A percentile compares a stretch with the other conserved stretches of the same genome.
Evolutionary conservation across 2,797 vertebrate genomes (phyloP).

Genomic region (Ibycter americanus): DNA sequence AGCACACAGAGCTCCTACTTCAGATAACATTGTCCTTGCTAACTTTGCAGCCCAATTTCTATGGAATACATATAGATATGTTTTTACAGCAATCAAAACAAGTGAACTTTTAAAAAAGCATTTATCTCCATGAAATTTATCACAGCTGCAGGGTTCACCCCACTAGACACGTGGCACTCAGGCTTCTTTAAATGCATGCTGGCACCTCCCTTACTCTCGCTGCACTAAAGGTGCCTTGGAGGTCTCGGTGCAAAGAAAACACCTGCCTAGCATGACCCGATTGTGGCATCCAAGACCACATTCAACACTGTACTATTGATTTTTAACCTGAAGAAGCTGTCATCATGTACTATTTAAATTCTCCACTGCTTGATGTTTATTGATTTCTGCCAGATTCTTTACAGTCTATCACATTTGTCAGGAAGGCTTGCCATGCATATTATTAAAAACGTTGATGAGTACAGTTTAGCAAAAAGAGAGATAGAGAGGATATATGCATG

Average conservation of each 20-base stretch:
- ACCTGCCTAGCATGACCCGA: background rate
- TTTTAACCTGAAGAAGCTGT: background rate
- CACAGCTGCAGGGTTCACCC: background rate
- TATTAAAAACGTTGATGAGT: background rate
- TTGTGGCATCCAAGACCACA: background rate
- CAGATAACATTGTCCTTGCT: background rate
- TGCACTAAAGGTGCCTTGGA: background rate
- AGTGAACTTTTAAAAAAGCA: background rate
- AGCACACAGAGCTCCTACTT: background rate
- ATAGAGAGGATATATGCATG: background rate
- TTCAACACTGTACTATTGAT: background rate
- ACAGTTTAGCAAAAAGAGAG: background rate
- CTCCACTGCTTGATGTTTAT: slow-evolving; percentile 3
- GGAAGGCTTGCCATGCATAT: background rate
- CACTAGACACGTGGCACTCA: background rate
- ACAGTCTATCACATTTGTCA: slow-evolving; percentile 10
- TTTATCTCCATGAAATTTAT: background rate
- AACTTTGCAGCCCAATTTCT: background rate
- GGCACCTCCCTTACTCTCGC: background rate
- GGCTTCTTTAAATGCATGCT: background rate
- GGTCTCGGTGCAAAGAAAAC: background rate
- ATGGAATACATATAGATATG: background rate
- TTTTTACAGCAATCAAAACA: background rate
- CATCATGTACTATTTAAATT: slow-evolving; percentile 15
- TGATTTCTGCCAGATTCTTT: slow-evolving; percentile 36